Conservation (phyloP, 1,140 invertebrate species). For the Kradibia gibbosae region DNA sequence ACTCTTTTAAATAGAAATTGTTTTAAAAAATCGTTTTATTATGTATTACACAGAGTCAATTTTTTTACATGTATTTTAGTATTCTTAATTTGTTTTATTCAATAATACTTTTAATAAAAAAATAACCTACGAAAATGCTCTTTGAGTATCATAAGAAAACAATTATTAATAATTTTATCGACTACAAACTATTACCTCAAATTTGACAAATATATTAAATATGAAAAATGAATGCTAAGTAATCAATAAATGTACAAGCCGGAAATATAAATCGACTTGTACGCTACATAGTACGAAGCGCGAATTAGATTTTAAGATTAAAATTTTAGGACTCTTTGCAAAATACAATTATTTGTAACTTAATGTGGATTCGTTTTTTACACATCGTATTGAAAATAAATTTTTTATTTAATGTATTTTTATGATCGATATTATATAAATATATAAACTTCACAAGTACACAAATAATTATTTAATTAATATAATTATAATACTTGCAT, state of each 20-base stretch:
- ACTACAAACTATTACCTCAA: slow-evolving; percentile 44
- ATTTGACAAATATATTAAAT: slow-evolving; percentile 44
- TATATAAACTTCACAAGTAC: slow-evolving; percentile 5
- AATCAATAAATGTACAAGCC: slow-evolving; percentile 43
- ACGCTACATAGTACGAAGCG: slow-evolving; percentile 17
- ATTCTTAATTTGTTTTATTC: slow-evolving; percentile 29
- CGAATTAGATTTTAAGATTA: slow-evolving; percentile 36
- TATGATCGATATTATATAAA: neutral
- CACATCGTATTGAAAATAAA: neutral
- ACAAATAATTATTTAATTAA: slow-evolving; percentile 42
- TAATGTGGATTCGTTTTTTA: slow-evolving; percentile 32
- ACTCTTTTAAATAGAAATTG: neutral
- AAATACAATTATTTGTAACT: slow-evolving; percentile 45
- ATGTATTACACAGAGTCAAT: slow-evolving; percentile 28
- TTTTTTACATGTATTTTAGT: slow-evolving; percentile 28
- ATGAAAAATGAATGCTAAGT: slow-evolving; percentile 50
- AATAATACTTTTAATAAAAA: slow-evolving; percentile 6
- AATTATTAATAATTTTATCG: slow-evolving; percentile 29
- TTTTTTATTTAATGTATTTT: neutral
- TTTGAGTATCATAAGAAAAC: slow-evolving; percentile 30
- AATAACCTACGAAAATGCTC: neutral
- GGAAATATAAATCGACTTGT: slow-evolving; percentile 31
- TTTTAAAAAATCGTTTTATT: slow-evolving; percentile 18
- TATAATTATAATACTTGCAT: slow-evolving; percentile 34
- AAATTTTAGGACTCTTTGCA: slow-evolving; percentile 45